Base-by-base conservation (phyloP, 2,888 invertebrate species). In the Drosophila monieri region DNA sequence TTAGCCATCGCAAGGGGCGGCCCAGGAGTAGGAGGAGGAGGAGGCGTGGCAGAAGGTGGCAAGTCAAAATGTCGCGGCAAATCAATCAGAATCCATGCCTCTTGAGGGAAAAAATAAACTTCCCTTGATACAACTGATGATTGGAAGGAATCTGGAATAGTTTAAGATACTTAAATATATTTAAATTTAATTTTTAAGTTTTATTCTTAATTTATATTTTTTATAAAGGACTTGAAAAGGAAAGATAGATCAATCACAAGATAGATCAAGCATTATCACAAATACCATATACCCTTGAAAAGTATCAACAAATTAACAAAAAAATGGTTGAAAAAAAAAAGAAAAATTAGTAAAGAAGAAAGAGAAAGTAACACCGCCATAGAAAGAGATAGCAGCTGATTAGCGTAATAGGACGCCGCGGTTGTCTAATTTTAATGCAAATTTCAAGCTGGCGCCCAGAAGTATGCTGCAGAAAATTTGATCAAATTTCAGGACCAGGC, bases 361-460 rank as follows among this genome's bases (percentile, higher is more conserved):
- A 52, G 15, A 53, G 18, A 57, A 27, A 47, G 30, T 43, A 25
- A 35, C 44, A 46, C 48, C 37, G 27, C 41, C 27, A 35, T 46
- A 12, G 12, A 18, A 12, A 12, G 23, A 25, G 12, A 12, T 2
- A 3, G 30, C 23, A 3, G 66, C 74, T 80, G 79, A 80, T 80
- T 80, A 78, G 69, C 85, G 62, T 80, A 80, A 81, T 76, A 79
- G 76, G 60, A 44, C 58, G 65, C 56, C 49, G 51, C 25, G 25
- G 15, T 30, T 25, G 48, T 59, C 70, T 61, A 79, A 83, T 80
- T 80, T 85, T 70, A 75, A 80, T 80, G 80, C 55, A 81, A 85
- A 80, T 85, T 83, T 77, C 52, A 30, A 49, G 41, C 62, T 54
- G 56, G 21, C 55, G 53, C 58, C 53, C 46, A 48, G 44, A 66